These are phyloP conservation scores for Vanessa atalanta DNA, from an alignment of 1,140 invertebrate species.

Conservation along the genomic window DNA sequence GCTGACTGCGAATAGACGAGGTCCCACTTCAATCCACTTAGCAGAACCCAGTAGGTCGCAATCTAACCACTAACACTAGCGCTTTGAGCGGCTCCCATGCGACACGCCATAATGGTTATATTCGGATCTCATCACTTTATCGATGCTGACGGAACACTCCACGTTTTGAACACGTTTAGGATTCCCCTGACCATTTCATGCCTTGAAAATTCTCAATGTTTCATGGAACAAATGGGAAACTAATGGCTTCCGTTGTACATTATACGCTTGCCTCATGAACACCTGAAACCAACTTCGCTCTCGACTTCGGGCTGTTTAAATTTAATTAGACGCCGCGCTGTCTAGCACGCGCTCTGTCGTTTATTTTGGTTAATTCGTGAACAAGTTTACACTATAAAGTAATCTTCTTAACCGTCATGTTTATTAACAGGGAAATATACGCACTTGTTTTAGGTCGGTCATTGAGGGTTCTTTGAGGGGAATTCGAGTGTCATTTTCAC, in stretches of 20 bases:
- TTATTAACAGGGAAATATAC: slow-evolving; percentile 54
- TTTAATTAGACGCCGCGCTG: slow-evolving; percentile 50
- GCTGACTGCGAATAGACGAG: slow-evolving; percentile 74
- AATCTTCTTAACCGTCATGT: slow-evolving; percentile 56
- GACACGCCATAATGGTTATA: slow-evolving; percentile 41
- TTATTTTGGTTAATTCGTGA: slow-evolving; percentile 54
- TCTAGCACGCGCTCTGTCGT: slow-evolving; percentile 38
- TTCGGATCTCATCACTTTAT: slow-evolving; percentile 42
- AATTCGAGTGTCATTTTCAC: slow-evolving; percentile 60
- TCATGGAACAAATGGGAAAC: neutral
- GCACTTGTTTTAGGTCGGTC: slow-evolving; percentile 41
- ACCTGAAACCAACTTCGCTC: slow-evolving; percentile 52
- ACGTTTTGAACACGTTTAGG: neutral
- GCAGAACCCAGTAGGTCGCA: slow-evolving; percentile 64
- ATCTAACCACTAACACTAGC: slow-evolving; percentile 55
- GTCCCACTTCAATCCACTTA: slow-evolving; percentile 77
- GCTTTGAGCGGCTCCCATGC: slow-evolving; percentile 48
- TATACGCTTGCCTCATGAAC: slow-evolving; percentile 26
- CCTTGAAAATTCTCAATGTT: neutral
- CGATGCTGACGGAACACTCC: slow-evolving; percentile 20
- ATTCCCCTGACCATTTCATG: slow-evolving; percentile 13
- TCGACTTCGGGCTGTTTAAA: slow-evolving; percentile 49
- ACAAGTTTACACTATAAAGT: slow-evolving; percentile 55
- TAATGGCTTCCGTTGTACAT: neutral
- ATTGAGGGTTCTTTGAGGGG: slow-evolving; percentile 34